Conservation (phyloP, 2,797 vertebrate genomes). For the Limosa lapponica region DNA sequence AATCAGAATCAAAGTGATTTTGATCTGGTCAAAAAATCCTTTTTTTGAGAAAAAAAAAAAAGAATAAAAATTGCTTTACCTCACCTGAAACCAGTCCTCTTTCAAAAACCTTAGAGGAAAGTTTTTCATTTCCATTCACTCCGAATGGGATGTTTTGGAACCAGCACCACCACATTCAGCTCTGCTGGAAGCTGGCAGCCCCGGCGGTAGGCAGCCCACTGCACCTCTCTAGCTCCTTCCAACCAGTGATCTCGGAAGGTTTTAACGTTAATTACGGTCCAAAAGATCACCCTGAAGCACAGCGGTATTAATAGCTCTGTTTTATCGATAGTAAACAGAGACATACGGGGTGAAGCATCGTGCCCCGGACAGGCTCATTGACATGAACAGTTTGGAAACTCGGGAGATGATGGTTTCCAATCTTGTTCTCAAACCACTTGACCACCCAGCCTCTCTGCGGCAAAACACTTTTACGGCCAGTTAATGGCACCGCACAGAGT, state of each 20-base stretch:
- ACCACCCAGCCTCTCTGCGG: background rate
- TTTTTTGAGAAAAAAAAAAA: background rate
- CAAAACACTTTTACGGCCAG: background rate
- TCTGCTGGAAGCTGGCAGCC: background rate
- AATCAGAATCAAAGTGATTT: background rate
- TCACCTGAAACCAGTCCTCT: background rate
- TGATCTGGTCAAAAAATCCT: background rate
- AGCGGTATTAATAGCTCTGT: slow-evolving; percentile 19
- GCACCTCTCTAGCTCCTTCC: slow-evolving; percentile 6
- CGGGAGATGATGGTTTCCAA: background rate
- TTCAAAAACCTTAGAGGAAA: background rate
- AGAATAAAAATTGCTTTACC: background rate
- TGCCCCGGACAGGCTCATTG: background rate
- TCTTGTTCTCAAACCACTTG: slow-evolving; percentile 13
- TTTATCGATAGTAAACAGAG: slow-evolving; percentile 22
- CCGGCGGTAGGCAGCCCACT: background rate
- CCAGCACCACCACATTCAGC: background rate
- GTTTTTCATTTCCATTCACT: background rate
- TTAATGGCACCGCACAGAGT: background rate
- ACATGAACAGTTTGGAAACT: background rate
- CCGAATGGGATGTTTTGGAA: background rate
- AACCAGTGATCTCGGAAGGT: background rate
- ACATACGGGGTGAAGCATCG: background rate
- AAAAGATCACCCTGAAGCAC: slow-evolving; percentile 37
- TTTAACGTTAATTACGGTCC: slow-evolving; percentile 12